These are phyloP conservation scores for Synodontis membranacea DNA, from an alignment of 2,113 vertebrate genomes.

Conservation along the genomic window DNA sequence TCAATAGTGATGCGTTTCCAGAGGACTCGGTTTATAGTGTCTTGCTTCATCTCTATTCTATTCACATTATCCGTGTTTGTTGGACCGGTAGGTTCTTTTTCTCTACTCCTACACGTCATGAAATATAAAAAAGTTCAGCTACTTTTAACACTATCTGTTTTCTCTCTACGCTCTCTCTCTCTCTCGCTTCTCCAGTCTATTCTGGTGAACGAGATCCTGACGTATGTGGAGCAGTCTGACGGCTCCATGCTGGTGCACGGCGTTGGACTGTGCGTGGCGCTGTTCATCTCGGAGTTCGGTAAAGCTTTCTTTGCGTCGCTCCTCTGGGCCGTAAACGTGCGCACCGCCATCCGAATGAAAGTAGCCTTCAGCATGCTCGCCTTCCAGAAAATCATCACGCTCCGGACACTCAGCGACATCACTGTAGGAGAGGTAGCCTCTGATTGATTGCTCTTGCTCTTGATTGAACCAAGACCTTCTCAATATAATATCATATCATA, in stretches of 20 bases:
- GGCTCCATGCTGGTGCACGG: constrained; percentile 53
- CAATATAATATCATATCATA: too few relatives aligned
- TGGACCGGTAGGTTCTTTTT: constrained; percentile 64
- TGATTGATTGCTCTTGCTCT: neutral
- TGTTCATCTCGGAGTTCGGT: constrained; percentile 72
- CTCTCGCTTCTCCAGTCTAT: constrained; percentile 69
- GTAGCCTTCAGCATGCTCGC: constrained; percentile 71
- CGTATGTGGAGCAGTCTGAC: constrained; percentile 53
- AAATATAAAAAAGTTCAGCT: neutral
- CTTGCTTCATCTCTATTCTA: constrained; percentile 49
- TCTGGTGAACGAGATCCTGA: constrained; percentile 73
- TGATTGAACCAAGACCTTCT: neutral
- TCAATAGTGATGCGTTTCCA: constrained; percentile 70
- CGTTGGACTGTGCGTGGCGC: constrained; percentile 69
- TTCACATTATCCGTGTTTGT: constrained; percentile 64
- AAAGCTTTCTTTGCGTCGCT: constrained; percentile 71
- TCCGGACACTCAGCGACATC: constrained; percentile 65
- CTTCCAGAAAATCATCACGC: constrained; percentile 75
- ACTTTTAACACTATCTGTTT: too few relatives aligned
- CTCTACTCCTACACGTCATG: neutral
- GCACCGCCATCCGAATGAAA: constrained; percentile 75
- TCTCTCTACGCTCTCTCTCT: neutral
- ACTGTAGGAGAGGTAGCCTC: constrained; percentile 77
- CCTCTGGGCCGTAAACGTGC: constrained; percentile 78
- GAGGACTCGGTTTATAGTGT: constrained; percentile 68